Base-by-base conservation (phyloP, 2,797 vertebrate species). In the Hephaestus fuliginosus region DNA sequence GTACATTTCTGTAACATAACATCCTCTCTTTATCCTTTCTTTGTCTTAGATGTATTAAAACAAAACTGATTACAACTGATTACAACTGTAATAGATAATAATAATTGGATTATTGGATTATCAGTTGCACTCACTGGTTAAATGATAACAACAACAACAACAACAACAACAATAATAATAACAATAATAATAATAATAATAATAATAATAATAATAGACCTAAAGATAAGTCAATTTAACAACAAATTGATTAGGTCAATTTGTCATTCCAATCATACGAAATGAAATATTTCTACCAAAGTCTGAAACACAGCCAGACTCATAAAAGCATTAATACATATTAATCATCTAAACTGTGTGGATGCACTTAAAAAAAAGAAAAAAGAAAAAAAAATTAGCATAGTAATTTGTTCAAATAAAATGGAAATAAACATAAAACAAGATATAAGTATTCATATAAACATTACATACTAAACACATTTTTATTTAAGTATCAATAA, bases 1-100 rank as follows among this genome's bases (percentile, higher is more conserved):
- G 22, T n/a, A 78, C 55, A 73, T 41, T 13, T n/a, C 10, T 76
- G 7, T 22, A 68, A 51, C 41, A 46, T 70, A 67, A 25, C 30
- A 46, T 7, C 17, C 20, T 44, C 13, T 57, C 7, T 58, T 51
- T 22, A 22, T 13, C 11, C 14, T 39, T 13, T 33, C 17, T 49
- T 64, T 44, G n/a, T 53, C 2, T 72, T 18, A 13, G 15, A 51
- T 68, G 7, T 17, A 52, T 20, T 14, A 33, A 58, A 71, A 25
- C 33, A 44, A 43, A 74, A 28, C 5, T 33, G 30, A 30, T 4
- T 30, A 4, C 30, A 30, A 30, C 30, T 30, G 30, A 4, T 4
- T 9, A n/a, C 20, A 22, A 49, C 25, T 22, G 14, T 36, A 49
- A 20, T 25, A 22, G 6, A 17, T 2, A 49, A 71, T 8, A 60